These are phyloP conservation scores for Pteria penguin DNA, from an alignment of 2,888 invertebrate species.

Conservation along the genomic window DNA sequence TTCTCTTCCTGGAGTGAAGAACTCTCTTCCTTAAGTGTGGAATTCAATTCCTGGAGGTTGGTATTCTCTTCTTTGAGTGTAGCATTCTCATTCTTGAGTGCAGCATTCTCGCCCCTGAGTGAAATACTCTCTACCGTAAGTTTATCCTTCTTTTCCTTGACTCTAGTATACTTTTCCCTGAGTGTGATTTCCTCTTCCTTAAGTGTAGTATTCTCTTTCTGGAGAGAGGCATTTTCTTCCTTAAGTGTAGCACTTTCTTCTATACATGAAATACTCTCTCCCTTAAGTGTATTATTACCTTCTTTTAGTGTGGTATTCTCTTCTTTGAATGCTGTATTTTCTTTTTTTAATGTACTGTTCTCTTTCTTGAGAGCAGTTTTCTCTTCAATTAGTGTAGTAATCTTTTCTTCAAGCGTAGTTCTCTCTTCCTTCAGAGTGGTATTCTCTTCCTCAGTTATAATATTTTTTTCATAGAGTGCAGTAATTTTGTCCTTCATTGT, in stretches of 20 bases:
- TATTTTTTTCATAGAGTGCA: no score
- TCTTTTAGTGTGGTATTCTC: background rate
- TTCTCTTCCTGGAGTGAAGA: no score
- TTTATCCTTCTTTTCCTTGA: no score
- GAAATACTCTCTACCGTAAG: no score
- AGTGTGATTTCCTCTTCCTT: no score
- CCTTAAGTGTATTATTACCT: background rate
- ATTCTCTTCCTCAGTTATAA: slow-evolving; percentile 25
- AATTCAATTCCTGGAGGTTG: no score
- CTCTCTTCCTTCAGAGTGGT: slow-evolving; percentile 6
- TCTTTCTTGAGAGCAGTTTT: background rate
- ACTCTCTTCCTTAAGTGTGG: no score
- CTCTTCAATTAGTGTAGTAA: background rate
- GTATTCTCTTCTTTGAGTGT: no score
- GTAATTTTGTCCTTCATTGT: slow-evolving; percentile 2
- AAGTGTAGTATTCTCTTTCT: no score
- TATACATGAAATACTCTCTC: background rate
- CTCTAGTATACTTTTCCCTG: no score
- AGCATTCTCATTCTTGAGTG: no score
- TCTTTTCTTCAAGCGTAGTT: background rate
- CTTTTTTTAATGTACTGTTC: background rate
- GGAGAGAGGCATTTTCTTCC: background rate
- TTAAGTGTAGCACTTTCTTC: background rate
- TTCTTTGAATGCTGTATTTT: background rate
- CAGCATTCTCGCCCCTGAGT: no score